Evolutionary conservation across 1,140 invertebrate genomes (phyloP), one percentile per base, ranked within the genome.

Genomic region (Drosophila truncata): DNA sequence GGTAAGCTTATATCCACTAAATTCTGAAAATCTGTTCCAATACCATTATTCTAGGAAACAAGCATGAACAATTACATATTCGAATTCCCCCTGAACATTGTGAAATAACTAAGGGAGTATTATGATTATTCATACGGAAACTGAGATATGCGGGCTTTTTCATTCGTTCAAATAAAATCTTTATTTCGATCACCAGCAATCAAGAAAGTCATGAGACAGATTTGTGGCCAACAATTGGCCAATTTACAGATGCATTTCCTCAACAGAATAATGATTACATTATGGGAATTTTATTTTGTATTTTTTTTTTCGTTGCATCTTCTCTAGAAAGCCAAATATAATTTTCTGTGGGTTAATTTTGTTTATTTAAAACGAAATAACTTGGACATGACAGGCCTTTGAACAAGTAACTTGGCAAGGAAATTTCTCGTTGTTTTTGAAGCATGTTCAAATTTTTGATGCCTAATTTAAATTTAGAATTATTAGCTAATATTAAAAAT

Each of bases 171-270:
- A 60, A 16, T 60, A 4, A 54, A 54, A 35, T 35, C 31, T 54
- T 10, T 33, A n/a, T 52, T 10, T 16, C 35, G 18, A 54, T 35
- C 14, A 54, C 31, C 20, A 35, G 18, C 18, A 54, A 54, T 54
- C 31, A 35, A 54, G 29, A 54, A 35, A 16, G 14, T 54, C 31
- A 35, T 35, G 13, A 16, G 50, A 54, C 18, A 60, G 42, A 60
- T 47, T 49, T 60, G 42, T 49, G 39, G 25, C 41, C 27, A 49
- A 29, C 58, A 60, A 60, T 60, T 29, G 57, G 18, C 9, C 31
- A 55, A 55, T 55, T 55, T 55, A 55, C 52, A 55, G 6, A 55
- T n/a, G 31, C 6, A 57, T 57, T 57, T 57, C 16, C 33, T 35
- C 33, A 57, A 49, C 13, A 31, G 39, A 59, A 46, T 23, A 39